These are phyloP conservation scores for Linnaemya vulpina DNA, from an alignment of 2,888 invertebrate genomes.

Conservation along the genomic window DNA sequence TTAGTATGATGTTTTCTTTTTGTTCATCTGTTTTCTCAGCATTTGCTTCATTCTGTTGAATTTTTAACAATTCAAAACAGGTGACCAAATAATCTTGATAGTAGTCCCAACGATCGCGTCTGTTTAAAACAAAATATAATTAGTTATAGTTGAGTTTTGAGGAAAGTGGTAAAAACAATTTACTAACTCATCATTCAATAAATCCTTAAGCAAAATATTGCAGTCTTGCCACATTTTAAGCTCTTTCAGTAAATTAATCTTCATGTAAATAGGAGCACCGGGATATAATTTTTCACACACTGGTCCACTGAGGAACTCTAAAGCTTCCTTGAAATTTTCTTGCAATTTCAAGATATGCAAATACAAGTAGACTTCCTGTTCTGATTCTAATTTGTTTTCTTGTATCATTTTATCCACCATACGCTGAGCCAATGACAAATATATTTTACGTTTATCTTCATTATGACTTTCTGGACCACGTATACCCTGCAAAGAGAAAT, in stretches of 20 bases:
- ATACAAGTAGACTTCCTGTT: constrained; percentile 96
- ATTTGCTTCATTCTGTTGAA: constrained; percentile 30
- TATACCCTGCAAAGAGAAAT: constrained; percentile 81
- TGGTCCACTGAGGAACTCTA: constrained; percentile 91
- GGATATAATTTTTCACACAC: constrained; percentile 88
- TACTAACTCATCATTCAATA: constrained; percentile 89
- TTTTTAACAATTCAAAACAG: constrained; percentile 86
- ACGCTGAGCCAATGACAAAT: constrained; percentile 93
- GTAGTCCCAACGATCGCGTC: constrained; percentile 89
- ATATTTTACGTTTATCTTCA: constrained; percentile 86
- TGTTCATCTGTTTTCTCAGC: constrained; percentile 74
- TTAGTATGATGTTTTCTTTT: constrained; percentile 58
- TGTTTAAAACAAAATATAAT: constrained; percentile 72
- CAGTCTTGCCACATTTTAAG: constrained; percentile 90
- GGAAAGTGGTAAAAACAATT: neutral
- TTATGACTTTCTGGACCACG: constrained; percentile 84
- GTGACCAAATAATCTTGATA: constrained; percentile 89
- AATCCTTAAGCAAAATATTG: constrained; percentile 88
- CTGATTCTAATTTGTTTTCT: constrained; percentile 95
- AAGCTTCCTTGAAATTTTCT: constrained; percentile 91
- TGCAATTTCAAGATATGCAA: constrained; percentile 92
- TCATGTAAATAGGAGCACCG: constrained; percentile 87
- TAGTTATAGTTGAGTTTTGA: neutral
- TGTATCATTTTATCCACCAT: constrained; percentile 96
- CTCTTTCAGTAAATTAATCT: constrained; percentile 89